Evolutionary conservation across 2,888 invertebrate species (phyloP).

Genomic region (Atherix ibis): DNA sequence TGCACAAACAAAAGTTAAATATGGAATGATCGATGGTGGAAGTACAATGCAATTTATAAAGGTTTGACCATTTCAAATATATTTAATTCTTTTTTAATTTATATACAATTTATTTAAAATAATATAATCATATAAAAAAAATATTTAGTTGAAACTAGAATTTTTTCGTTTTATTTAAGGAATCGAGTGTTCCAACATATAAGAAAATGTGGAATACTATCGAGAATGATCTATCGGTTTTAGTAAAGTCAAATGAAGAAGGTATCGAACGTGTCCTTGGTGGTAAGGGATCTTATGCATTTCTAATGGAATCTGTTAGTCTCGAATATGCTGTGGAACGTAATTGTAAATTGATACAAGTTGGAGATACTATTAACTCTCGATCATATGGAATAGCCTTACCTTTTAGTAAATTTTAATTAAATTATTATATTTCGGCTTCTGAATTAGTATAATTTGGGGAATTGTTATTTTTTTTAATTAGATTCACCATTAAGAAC

Average conservation of each 20-base stretch:
- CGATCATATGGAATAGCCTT: constrained; percentile 92
- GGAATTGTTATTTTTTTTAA: too few species aligned
- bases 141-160: constrained; percentile 27
- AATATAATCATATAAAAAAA: constrained; percentile 11
- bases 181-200: constrained; percentile 78
- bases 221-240: constrained; percentile 72
- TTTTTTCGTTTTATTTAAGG: constrained; percentile 34
- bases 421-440: background rate
- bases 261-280: constrained; percentile 73
- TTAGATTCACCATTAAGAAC: constrained; percentile 64
- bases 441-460: constrained; percentile 4
- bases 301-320: constrained; percentile 89
- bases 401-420: constrained; percentile 58
- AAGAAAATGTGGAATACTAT: constrained; percentile 87
- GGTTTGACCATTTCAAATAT: constrained; percentile 33
- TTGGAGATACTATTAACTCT: constrained; percentile 68
- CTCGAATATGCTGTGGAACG: constrained; percentile 84
- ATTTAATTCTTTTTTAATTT: constrained; percentile 4
- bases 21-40: constrained; percentile 79
- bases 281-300: constrained; percentile 73
- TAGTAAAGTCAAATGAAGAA: constrained; percentile 65
- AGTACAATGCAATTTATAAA: constrained; percentile 84
- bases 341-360: constrained; percentile 70
- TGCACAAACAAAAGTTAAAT: constrained; percentile 88
- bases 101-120: background rate